These are phyloP conservation scores for Dicerorhinus sumatrensis DNA, from an alignment of 2,113 vertebrate genomes.

Conservation along the genomic window DNA sequence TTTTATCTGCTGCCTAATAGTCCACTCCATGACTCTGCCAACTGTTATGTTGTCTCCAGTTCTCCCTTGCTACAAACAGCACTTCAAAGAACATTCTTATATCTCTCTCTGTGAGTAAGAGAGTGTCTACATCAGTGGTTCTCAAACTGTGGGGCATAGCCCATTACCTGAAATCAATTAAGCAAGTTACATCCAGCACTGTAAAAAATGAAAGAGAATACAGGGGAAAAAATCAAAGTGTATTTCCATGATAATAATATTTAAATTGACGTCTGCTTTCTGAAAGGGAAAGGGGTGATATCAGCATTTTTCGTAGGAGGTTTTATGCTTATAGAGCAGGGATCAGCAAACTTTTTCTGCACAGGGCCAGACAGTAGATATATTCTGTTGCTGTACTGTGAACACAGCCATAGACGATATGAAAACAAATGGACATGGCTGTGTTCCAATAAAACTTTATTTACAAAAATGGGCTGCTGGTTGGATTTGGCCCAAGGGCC, in stretches of 20 bases:
- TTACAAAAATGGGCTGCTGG: not conserved
- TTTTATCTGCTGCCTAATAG: not conserved
- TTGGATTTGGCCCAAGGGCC: not conserved
- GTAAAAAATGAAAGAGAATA: not conserved
- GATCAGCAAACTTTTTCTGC: not conserved
- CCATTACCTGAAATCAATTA: not conserved
- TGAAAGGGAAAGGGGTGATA: not conserved
- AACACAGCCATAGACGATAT: not conserved
- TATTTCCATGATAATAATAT: not conserved
- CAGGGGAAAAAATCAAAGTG: not conserved
- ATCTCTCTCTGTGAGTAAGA: not conserved
- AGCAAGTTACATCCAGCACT: not conserved
- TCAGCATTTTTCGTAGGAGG: not conserved
- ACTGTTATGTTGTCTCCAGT: not conserved
- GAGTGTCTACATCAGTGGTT: not conserved
- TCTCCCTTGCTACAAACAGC: not conserved
- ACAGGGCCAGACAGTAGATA: not conserved
- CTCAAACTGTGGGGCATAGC: not conserved
- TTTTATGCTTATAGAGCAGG: not conserved
- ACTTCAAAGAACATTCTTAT: not conserved
- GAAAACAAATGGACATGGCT: not conserved
- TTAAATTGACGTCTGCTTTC: not conserved
- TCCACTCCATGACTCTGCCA: not conserved
- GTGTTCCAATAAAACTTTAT: conserved; percentile 12
- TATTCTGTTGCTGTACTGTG: not conserved